Percentiles rank a stretch among this genome's conserved stretches.
Conservation (phyloP, 2,888 invertebrate species). For the Flexamia atlantica region DNA sequence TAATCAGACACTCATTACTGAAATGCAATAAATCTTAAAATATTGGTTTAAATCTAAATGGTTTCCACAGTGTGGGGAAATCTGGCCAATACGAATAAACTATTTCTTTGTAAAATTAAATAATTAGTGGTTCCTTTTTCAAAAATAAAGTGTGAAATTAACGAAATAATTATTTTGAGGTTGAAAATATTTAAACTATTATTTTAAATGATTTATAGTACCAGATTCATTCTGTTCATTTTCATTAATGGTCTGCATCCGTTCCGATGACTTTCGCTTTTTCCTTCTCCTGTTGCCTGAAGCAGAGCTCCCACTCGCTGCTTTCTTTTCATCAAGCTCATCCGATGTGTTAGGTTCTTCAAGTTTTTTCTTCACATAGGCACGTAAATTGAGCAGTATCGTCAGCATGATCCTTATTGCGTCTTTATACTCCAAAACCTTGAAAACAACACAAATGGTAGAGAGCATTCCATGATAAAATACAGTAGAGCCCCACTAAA, state of each 20-base stretch:
- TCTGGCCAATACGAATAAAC: no score
- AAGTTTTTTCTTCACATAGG: slow-evolving; percentile 60
- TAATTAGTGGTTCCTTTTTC: no score
- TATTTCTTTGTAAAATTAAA: no score
- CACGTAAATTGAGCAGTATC: slow-evolving; percentile 59
- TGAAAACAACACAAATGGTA: no score
- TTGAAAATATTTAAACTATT: no score
- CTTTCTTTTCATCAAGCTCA: slow-evolving; percentile 3
- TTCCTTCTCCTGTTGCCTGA: slow-evolving; percentile 8
- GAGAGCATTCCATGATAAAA: no score
- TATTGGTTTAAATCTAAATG: no score
- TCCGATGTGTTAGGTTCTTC: slow-evolving; percentile 30
- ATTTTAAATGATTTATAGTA: neutral
- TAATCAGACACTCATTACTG: no score
- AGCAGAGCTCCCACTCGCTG: neutral
- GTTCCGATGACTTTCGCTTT: slow-evolving; percentile 16
- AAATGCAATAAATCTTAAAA: no score
- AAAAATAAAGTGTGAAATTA: no score
- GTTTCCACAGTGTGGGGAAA: no score
- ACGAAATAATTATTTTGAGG: neutral
- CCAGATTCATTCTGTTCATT: slow-evolving; percentile 24
- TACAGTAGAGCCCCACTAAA: no score
- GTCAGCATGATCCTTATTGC: slow-evolving; percentile 75
- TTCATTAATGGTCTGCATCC: slow-evolving; percentile 17
- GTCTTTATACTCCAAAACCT: slow-evolving; percentile 73